Evolutionary conservation across 2,888 invertebrate genomes (phyloP).

Genomic region (Capitulum mitella): DNA sequence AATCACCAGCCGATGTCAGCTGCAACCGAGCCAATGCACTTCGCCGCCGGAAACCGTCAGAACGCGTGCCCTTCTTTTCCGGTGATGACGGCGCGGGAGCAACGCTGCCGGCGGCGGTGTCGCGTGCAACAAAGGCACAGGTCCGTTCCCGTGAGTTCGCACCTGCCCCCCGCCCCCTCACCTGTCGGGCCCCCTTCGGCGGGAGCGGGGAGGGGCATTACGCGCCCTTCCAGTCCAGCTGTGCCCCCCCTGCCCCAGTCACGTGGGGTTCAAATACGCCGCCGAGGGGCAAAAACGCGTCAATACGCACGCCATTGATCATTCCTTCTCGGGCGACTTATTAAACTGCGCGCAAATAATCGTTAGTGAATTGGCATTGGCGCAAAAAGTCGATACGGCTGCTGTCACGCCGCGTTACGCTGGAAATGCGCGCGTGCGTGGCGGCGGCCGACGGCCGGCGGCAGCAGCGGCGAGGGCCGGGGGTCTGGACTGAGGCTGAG

Average conservation of each 20-base stretch:
- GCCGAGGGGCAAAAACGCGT: background rate
- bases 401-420: background rate
- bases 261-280: background rate
- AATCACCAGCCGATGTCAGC: background rate
- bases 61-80: background rate
- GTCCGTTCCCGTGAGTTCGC: background rate
- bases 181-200: background rate
- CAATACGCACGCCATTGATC: conserved; percentile 2
- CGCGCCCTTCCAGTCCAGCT: background rate
- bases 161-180: conserved; percentile 3
- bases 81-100: background rate
- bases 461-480: too few relatives aligned
- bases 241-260: background rate
- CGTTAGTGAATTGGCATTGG: conserved; percentile 10
- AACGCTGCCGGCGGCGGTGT: background rate
- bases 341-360: conserved; percentile 7
- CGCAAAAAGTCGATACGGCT: background rate
- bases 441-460: too few relatives aligned
- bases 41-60: background rate
- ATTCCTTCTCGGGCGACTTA: conserved; percentile 6
- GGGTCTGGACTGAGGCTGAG: too few relatives aligned
- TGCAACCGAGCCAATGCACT: background rate
- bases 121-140: background rate
- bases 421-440: background rate
- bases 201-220: background rate